Percentiles rank a stretch among this genome's conserved stretches.
Evolutionary conservation across 1,140 invertebrate genomes (phyloP).

Genomic region (Phocides pigmalion): DNA sequence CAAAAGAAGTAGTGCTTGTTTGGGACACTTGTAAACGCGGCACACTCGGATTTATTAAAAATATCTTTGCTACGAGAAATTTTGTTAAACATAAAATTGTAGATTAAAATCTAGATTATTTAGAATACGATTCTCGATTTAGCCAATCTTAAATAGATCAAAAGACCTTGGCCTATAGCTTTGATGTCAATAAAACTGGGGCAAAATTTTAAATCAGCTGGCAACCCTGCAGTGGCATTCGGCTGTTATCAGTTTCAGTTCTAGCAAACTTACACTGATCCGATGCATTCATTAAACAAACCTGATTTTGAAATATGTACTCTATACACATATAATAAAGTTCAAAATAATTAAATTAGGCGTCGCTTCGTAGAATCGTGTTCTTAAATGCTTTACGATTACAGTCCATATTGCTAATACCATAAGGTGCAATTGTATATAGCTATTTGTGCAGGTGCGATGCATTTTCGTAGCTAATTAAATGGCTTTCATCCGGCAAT

Average conservation of each 20-base stretch:
- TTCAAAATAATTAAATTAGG: not conserved
- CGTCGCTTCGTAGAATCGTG: not conserved
- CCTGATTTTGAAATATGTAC: not conserved
- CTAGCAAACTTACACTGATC: constrained; percentile 14
- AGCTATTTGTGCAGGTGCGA: constrained; percentile 4
- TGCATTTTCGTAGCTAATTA: constrained; percentile 23
- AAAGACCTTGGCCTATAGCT: not conserved
- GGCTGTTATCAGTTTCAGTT: constrained; percentile 9
- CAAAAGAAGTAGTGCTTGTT: no score
- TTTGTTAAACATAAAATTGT: not conserved
- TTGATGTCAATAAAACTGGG: constrained; percentile 4
- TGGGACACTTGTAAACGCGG: no score
- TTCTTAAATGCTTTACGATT: not conserved
- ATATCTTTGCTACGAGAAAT: no score
- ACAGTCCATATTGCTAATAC: not conserved
- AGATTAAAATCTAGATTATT: not conserved
- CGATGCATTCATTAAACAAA: constrained; percentile 8
- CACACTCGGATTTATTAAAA: no score
- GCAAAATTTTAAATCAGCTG: not conserved
- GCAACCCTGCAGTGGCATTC: not conserved
- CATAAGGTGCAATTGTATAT: not conserved
- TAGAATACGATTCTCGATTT: not conserved
- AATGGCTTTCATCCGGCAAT: constrained; percentile 19
- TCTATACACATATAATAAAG: not conserved
- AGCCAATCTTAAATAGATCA: not conserved